Conservation (phyloP, 2,888 invertebrate species). For the Taphrorychus bicolor region DNA sequence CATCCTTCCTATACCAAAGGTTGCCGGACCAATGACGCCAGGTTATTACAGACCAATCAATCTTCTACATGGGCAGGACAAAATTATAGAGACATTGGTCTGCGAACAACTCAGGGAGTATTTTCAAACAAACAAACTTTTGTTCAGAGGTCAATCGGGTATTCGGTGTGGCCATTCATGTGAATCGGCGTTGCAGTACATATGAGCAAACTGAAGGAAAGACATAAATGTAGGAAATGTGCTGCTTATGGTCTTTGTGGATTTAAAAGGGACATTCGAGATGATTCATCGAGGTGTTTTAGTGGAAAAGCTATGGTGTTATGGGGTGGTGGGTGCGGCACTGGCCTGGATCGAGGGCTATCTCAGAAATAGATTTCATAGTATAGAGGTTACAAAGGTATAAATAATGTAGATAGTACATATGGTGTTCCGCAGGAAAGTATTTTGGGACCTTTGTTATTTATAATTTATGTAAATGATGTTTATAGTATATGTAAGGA, state of each 20-base stretch:
- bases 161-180: background rate
- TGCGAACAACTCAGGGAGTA: too few relatives aligned
- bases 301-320: background rate
- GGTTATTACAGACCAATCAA: background rate
- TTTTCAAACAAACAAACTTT: background rate
- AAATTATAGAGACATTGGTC: background rate
- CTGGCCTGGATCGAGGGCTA: background rate
- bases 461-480: too few relatives aligned
- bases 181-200: background rate
- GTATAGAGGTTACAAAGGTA: background rate
- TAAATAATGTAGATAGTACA: too few relatives aligned
- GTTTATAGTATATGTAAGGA: background rate
- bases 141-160: background rate
- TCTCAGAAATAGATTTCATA: background rate
- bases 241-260: background rate
- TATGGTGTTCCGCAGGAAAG: too few relatives aligned
- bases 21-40: background rate
- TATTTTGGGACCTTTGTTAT: too few relatives aligned
- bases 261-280: background rate
- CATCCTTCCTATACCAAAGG: background rate
- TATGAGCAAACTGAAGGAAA: background rate
- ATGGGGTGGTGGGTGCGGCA: too few relatives aligned
- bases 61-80: background rate
- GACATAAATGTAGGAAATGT: background rate
- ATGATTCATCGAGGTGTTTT: background rate